These are phyloP conservation scores for Brachypteracias leptosomus DNA, from an alignment of 2,113 vertebrate species.

Conservation along the genomic window DNA sequence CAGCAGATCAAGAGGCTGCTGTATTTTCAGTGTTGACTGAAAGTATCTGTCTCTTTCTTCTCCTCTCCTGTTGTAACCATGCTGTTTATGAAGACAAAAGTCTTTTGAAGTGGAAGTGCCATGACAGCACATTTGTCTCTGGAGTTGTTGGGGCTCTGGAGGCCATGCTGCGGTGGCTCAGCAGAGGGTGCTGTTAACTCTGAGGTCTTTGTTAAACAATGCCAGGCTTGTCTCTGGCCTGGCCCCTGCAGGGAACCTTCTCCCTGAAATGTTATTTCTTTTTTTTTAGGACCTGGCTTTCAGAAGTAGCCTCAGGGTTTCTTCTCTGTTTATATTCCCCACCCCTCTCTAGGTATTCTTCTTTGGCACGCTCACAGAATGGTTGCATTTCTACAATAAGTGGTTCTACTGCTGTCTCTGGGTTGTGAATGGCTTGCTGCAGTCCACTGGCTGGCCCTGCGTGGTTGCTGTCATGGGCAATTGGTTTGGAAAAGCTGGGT, in stretches of 20 bases:
- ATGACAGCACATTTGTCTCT: background rate
- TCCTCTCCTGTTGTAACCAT: background rate
- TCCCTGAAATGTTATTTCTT: background rate
- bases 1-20: background rate
- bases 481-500: conserved; percentile 98
- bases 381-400: conserved; percentile 91
- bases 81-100: background rate
- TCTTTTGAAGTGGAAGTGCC: background rate
- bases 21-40: background rate
- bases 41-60: background rate
- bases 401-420: conserved; percentile 90
- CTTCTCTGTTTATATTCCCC: background rate
- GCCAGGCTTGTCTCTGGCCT: background rate
- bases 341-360: conserved; percentile 35
- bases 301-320: background rate
- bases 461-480: conserved; percentile 98
- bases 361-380: conserved; percentile 92
- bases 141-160: background rate
- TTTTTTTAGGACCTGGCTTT: background rate
- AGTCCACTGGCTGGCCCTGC: conserved; percentile 96
- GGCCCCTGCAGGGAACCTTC: background rate
- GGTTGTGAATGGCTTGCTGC: conserved; percentile 92
- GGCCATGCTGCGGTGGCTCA: conserved; percentile 10
- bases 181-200: conserved; percentile 49
- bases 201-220: background rate